phyloP scores from a whole-genome alignment of 2,797 vertebrate genomes.

The Eptatretus atami region DNA sequence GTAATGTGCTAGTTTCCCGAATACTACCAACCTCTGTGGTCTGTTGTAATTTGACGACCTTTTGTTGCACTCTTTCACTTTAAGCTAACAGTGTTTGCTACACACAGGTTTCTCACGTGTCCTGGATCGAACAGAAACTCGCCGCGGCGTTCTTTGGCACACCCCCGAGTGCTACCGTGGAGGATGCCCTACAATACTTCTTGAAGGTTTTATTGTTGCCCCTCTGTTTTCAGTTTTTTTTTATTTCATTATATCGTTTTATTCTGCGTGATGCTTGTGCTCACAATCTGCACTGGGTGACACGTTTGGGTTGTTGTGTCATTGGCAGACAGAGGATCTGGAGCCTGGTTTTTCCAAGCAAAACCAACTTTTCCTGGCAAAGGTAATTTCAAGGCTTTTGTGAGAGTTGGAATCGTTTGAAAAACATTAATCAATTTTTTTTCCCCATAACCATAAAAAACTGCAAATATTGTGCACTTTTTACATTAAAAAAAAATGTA shows the following conservation, averaged over 20 bases:
- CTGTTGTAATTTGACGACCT: too few relatives aligned
- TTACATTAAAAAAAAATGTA: too few relatives aligned
- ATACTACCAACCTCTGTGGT: too few relatives aligned
- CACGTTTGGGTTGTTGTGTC: neutral
- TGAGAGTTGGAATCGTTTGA: too few relatives aligned
- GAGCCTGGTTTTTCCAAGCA: neutral
- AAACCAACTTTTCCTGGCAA: neutral
- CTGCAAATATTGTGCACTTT: too few relatives aligned
- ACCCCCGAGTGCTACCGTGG: constrained; percentile 40
- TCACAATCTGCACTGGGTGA: neutral
- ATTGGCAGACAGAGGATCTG: neutral
- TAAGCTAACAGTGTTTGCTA: neutral
- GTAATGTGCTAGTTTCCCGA: too few relatives aligned
- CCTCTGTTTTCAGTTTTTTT: too few relatives aligned
- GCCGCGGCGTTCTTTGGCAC: constrained; percentile 54
- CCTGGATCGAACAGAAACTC: constrained; percentile 82
- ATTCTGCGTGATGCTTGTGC: neutral
- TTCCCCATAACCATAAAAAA: too few relatives aligned
- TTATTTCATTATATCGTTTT: neutral
- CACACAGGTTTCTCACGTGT: constrained; percentile 49
- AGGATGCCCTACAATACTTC: constrained; percentile 56
- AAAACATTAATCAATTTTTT: too few relatives aligned
- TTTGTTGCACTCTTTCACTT: too few relatives aligned
- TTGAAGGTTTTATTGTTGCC: constrained; percentile 27
- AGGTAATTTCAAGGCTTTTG: neutral